Base-by-base conservation (phyloP, 2,797 vertebrate species). In the Sarcoramphus papa region DNA sequence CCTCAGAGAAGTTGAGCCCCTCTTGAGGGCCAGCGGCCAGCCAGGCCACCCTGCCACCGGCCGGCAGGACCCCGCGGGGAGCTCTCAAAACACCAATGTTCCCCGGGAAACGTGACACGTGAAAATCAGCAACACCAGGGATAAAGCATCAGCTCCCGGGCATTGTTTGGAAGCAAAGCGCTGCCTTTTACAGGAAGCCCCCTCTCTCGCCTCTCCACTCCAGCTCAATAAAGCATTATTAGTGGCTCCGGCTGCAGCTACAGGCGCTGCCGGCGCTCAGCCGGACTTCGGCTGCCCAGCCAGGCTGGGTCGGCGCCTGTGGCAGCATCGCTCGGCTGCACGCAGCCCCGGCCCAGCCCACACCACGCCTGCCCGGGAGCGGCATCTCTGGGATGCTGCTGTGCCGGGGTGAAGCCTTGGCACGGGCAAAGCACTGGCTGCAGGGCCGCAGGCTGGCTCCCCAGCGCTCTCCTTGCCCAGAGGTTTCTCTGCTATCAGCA, bases 351-450 rank as follows among this genome's bases (percentile, higher is more conserved):
- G 9, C 21, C 59, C 3, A 0, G 41, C 48, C 31, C 74, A 9
- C 20, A 6, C 22, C 30, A 2, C 1, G 1, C 19, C 20, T 14
- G 57, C 35, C 24, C 1, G 1, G 45, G 15, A 82, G 37, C n/a
- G 2, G 78, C n/a, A 20, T 17, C 25, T 12, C 56, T 14, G n/a
- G 35, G n/a, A 3, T 23, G 51, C 53, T 48, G 59, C 64, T 24
- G 53, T 31, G 53, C 41, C 2, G 0, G 28, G 70, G 60, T 19
- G 24, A 35, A 83, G 62, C 70, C 37, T 12, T 30, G 43, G 48
- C 37, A 9, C 0, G 2, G 54, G 41, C 63, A 63, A 28, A 41
- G 74, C 47, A 1, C 24, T 7, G 62, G 72, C 21, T 6, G 31
- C 45, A 12, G 79, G 50, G 25, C 54, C 1, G 2, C 30, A 4